phyloP scores from a whole-genome alignment of 2,797 vertebrate genomes.

The Gymnodraco acuticeps region DNA sequence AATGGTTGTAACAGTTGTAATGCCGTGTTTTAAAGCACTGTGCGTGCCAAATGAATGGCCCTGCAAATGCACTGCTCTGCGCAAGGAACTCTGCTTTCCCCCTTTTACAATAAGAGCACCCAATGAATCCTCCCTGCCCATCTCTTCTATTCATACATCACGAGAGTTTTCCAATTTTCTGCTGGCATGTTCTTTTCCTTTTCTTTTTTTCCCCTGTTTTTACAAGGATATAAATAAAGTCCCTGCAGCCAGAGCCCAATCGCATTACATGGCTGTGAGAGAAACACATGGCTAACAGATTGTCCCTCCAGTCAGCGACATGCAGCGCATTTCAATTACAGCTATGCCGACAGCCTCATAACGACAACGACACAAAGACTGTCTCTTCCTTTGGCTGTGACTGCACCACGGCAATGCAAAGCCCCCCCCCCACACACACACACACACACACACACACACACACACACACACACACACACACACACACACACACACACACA shows the following conservation, averaged over 20 bases:
- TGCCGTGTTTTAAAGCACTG: slow-evolving; percentile 74
- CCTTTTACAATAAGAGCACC: slow-evolving; percentile 58
- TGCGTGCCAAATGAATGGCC: slow-evolving; percentile 63
- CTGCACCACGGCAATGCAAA: slow-evolving; percentile 54
- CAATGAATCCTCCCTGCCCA: slow-evolving; percentile 60
- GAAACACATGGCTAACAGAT: slow-evolving; percentile 89
- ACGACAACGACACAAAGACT: slow-evolving; percentile 66
- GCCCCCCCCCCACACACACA: slow-evolving; percentile 17
- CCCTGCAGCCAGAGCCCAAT: slow-evolving; percentile 81
- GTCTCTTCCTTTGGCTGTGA: slow-evolving; percentile 65
- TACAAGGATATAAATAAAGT: slow-evolving; percentile 90
- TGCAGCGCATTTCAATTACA: slow-evolving; percentile 88
- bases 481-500: too few species aligned
- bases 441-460: slow-evolving; percentile 9
- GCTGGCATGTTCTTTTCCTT: slow-evolving; percentile 77
- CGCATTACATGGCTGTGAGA: slow-evolving; percentile 88
- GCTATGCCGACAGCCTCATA: slow-evolving; percentile 70
- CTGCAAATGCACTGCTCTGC: slow-evolving; percentile 35
- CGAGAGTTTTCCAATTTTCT: slow-evolving; percentile 87
- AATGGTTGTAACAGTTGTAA: slow-evolving; percentile 79
- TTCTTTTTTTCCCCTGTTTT: slow-evolving; percentile 48
- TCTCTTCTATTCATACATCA: slow-evolving; percentile 70
- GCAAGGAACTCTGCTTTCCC: slow-evolving; percentile 34
- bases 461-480: too few species aligned
- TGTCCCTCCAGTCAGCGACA: slow-evolving; percentile 83